These are phyloP conservation scores for Drosophila funebris DNA, from an alignment of 1,140 invertebrate species.

Conservation along the genomic window DNA sequence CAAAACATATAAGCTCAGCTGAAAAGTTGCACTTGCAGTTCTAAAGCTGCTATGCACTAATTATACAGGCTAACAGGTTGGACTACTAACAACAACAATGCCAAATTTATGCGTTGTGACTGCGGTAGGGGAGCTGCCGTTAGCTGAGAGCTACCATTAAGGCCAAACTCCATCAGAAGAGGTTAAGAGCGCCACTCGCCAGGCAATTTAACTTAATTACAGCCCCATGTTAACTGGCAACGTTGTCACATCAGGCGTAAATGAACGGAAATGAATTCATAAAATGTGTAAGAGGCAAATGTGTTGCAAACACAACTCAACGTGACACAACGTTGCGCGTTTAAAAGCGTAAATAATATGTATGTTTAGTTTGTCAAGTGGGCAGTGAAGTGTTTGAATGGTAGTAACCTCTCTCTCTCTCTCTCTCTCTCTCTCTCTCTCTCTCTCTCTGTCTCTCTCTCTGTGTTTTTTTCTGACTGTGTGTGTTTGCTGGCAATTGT, in stretches of 20 bases:
- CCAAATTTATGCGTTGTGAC: not conserved
- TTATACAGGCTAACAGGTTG: conserved; percentile 13
- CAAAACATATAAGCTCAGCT: too few relatives aligned
- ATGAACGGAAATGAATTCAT: conserved; percentile 81
- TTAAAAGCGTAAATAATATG: conserved; percentile 81
- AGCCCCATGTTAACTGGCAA: conserved; percentile 56
- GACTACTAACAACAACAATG: conserved; percentile 12
- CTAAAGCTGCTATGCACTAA: not conserved
- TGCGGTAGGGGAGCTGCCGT: not conserved
- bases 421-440: not conserved
- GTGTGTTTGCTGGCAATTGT: conserved; percentile 24
- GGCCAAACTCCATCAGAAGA: too few relatives aligned
- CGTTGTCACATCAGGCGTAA: conserved; percentile 73
- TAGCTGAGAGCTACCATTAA: not conserved
- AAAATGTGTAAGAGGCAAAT: conserved; percentile 66
- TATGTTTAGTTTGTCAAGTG: conserved; percentile 58
- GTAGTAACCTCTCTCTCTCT: not conserved
- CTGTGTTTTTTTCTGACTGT: not conserved
- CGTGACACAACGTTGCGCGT: conserved; percentile 75
- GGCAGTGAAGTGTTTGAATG: conserved; percentile 34
- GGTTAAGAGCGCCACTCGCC: conserved; percentile 33
- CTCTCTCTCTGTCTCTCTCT: not conserved
- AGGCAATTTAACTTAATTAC: conserved; percentile 77
- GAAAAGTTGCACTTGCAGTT: not conserved
- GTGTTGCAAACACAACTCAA: conserved; percentile 56